Evolutionary conservation across 1,140 invertebrate species (phyloP).

Genomic region (Wasmannia auropunctata): DNA sequence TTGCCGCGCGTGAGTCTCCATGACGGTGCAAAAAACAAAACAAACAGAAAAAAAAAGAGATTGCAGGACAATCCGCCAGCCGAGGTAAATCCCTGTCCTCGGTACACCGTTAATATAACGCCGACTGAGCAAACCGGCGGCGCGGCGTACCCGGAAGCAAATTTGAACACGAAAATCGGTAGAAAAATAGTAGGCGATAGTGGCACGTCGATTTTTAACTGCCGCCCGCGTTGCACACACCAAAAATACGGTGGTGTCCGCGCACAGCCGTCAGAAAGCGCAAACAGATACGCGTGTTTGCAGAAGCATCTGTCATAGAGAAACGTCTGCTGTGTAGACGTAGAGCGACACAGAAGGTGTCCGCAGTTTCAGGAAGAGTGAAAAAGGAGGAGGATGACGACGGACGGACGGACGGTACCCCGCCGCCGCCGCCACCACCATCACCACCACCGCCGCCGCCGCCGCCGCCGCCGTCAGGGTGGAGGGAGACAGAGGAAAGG

Average conservation of each 20-base stretch:
- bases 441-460: neutral
- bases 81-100: slow-evolving; percentile 27
- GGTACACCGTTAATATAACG: slow-evolving; percentile 54
- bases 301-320: slow-evolving; percentile 62
- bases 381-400: slow-evolving; percentile 1
- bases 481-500: slow-evolving; percentile 11
- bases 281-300: slow-evolving; percentile 68
- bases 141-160: slow-evolving; percentile 56
- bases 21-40: slow-evolving; percentile 19
- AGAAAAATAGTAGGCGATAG: slow-evolving; percentile 61
- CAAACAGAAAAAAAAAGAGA: slow-evolving; percentile 1
- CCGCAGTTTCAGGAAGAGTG: slow-evolving; percentile 59
- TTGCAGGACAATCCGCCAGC: slow-evolving; percentile 26
- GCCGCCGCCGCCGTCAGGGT: neutral
- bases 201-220: slow-evolving; percentile 58
- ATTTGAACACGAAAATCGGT: slow-evolving; percentile 61
- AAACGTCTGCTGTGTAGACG: slow-evolving; percentile 42
- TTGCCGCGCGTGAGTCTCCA: slow-evolving; percentile 2
- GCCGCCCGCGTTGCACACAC: slow-evolving; percentile 43
- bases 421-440: neutral
- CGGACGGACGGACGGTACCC: neutral
- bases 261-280: slow-evolving; percentile 49
- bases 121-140: slow-evolving; percentile 49
- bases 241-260: slow-evolving; percentile 45
- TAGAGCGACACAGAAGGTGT: slow-evolving; percentile 69